These are phyloP conservation scores for Aplochiton taeniatus DNA, from an alignment of 2,797 vertebrate species.

Conservation along the genomic window DNA sequence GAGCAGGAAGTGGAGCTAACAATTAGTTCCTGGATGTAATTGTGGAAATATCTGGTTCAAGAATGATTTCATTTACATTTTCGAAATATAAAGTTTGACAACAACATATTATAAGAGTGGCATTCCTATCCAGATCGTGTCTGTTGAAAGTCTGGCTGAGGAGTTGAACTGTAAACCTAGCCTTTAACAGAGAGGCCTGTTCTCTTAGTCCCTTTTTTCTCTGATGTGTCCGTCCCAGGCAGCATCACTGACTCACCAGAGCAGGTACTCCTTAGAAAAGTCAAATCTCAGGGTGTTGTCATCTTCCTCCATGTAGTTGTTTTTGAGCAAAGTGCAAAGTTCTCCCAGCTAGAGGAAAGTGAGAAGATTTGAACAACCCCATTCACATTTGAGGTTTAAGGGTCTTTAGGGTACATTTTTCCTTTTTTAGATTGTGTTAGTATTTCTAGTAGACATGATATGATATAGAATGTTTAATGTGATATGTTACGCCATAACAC, in stretches of 20 bases:
- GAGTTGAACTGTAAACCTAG: no score
- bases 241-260: slow-evolving; percentile 79
- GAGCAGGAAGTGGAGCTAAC: slow-evolving; percentile 26
- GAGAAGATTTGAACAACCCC: background rate
- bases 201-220: background rate
- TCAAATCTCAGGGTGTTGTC: slow-evolving; percentile 81
- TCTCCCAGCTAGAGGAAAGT: slow-evolving; percentile 53
- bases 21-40: slow-evolving; percentile 17
- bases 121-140: no score
- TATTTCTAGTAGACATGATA: no score
- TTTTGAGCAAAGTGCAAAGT: slow-evolving; percentile 59
- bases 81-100: no score
- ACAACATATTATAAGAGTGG: no score
- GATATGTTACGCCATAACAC: no score
- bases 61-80: no score
- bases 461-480: no score
- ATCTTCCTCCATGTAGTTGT: slow-evolving; percentile 67
- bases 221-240: no score
- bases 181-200: background rate
- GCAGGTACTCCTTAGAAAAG: slow-evolving; percentile 88
- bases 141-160: no score
- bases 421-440: no score
- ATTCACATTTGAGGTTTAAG: no score
- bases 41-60: background rate
- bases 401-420: background rate